phyloP scores from a whole-genome alignment of 2,797 vertebrate species.

The Telmatherina bonti region DNA sequence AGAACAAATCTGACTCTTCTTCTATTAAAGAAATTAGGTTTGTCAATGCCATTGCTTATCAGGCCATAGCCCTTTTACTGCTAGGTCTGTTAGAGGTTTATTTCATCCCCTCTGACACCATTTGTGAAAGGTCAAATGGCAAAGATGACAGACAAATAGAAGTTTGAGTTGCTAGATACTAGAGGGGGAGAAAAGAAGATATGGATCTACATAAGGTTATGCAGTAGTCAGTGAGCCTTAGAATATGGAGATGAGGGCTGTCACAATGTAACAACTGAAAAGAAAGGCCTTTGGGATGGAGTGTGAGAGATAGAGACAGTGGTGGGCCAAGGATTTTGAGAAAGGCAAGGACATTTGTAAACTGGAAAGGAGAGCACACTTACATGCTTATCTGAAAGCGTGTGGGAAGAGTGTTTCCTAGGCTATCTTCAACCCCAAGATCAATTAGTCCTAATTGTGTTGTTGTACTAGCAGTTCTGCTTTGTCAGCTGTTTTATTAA shows the following conservation, averaged over 20 bases:
- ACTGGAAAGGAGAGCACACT: constrained; percentile 16
- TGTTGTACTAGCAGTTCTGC: constrained; percentile 19
- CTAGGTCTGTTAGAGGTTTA: constrained; percentile 1
- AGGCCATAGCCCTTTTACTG: constrained; percentile 6
- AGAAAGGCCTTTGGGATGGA: constrained; percentile 14
- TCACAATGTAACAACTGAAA: not conserved
- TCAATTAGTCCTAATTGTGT: constrained; percentile 20
- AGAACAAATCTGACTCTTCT: not conserved
- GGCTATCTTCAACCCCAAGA: constrained; percentile 14
- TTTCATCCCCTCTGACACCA: constrained; percentile 32
- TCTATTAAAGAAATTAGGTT: constrained; percentile 9
- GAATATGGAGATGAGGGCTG: not conserved
- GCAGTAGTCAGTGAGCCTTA: not conserved
- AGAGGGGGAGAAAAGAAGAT: not conserved
- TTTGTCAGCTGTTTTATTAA: constrained; percentile 47
- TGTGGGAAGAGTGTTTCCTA: not conserved
- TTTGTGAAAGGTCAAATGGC: constrained; percentile 37
- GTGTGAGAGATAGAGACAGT: constrained; percentile 10
- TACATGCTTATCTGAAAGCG: constrained; percentile 11
- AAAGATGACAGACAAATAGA: constrained; percentile 8
- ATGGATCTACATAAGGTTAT: constrained; percentile 9
- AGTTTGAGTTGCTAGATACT: not conserved
- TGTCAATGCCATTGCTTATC: constrained; percentile 17
- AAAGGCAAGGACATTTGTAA: constrained; percentile 13
- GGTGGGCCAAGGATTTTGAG: not conserved